Evolutionary conservation across 2,797 vertebrate genomes (phyloP).

Genomic region (Babyrousa celebensis): DNA sequence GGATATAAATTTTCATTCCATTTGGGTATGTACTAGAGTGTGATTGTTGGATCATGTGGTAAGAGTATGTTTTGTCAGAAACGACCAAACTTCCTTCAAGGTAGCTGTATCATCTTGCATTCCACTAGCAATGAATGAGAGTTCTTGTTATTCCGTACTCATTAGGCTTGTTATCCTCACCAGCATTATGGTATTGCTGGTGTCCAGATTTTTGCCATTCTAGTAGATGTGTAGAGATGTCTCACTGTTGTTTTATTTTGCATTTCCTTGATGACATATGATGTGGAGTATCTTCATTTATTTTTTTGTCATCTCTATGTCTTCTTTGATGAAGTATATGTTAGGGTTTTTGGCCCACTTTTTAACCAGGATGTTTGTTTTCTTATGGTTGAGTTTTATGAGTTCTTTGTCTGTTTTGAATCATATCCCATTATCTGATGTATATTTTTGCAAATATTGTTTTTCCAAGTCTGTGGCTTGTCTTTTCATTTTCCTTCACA

Average conservation of each 20-base stretch:
- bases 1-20: not conserved
- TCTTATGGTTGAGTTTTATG: not conserved
- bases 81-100: not conserved
- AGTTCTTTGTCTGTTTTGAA: not conserved
- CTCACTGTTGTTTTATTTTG: not conserved
- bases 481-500: not conserved
- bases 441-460: not conserved
- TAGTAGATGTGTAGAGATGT: not conserved
- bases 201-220: not conserved
- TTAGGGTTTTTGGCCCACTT: not conserved
- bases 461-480: not conserved
- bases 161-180: not conserved
- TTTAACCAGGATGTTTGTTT: not conserved
- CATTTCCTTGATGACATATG: not conserved
- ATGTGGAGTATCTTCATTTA: not conserved
- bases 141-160: not conserved
- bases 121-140: not conserved
- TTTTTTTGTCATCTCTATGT: not conserved
- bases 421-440: not conserved
- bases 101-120: not conserved
- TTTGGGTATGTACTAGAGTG: not conserved
- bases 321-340: not conserved
- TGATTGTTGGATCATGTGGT: not conserved
- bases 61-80: conserved; percentile 4
- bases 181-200: not conserved